Conservation (phyloP, 1,140 invertebrate species). For the Eulimnadia texana region DNA sequence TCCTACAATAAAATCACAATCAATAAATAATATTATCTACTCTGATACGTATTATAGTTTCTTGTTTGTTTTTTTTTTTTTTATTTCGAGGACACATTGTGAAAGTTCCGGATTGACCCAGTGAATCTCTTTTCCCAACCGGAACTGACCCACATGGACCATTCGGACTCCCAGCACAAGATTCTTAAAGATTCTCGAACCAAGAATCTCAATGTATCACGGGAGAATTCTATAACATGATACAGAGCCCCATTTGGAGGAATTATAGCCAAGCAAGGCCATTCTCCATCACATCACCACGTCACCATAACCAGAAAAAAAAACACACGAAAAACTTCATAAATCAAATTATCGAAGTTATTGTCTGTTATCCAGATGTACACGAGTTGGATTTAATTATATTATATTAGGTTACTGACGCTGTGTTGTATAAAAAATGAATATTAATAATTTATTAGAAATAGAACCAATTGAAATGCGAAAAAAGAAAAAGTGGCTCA, state of each 20-base stretch:
- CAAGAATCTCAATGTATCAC: too few species aligned
- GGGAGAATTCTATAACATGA: too few species aligned
- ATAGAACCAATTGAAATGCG: too few species aligned
- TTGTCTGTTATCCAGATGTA: too few species aligned
- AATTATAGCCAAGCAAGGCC: neutral
- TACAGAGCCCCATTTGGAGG: neutral
- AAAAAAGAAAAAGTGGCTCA: too few species aligned
- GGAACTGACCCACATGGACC: neutral
- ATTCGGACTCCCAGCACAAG: neutral
- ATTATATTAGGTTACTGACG: too few species aligned
- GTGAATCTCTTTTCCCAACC: neutral
- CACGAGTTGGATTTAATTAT: too few species aligned
- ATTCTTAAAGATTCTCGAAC: too few species aligned
- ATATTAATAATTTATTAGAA: too few species aligned
- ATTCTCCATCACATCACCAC: neutral
- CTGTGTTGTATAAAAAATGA: too few species aligned
- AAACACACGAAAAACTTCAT: neutral
- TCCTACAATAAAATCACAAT: conserved; percentile 48
- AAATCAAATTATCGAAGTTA: neutral
- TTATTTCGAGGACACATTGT: neutral
- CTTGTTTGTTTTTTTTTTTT: neutral
- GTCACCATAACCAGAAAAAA: neutral
- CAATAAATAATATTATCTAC: neutral
- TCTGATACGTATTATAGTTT: neutral
- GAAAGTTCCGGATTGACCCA: neutral